Evolutionary conservation across 1,140 invertebrate genomes (phyloP).

Genomic region (Neuroterus valhalla): DNA sequence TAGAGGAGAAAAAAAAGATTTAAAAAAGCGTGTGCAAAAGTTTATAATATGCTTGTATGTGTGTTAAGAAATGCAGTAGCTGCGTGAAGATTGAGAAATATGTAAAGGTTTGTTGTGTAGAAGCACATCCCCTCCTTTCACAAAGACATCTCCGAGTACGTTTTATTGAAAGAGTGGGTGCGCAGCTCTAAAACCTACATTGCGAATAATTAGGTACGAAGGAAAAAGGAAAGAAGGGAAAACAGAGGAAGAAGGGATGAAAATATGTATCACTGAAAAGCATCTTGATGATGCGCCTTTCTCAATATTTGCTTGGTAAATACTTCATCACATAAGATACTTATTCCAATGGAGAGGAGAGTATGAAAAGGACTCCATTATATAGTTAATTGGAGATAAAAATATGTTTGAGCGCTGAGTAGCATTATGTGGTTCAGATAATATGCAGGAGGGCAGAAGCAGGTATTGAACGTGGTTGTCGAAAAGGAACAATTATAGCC

Average conservation of each 20-base stretch:
- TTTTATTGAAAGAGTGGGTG: not conserved
- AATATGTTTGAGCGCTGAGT: not conserved
- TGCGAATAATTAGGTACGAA: conserved; percentile 16
- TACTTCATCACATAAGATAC: conserved; percentile 23
- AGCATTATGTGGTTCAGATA: too few species aligned
- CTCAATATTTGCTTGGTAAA: conserved; percentile 13
- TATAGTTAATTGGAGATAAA: conserved; percentile 8
- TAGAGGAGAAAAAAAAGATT: too few species aligned
- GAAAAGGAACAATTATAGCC: too few species aligned
- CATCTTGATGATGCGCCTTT: not conserved
- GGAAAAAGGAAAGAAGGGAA: not conserved
- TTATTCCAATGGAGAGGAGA: conserved; percentile 9
- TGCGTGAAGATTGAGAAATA: too few species aligned
- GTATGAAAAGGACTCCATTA: conserved; percentile 21
- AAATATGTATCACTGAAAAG: conserved; percentile 2
- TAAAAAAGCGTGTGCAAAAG: too few species aligned
- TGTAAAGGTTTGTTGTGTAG: too few species aligned
- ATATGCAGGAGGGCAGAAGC: too few species aligned
- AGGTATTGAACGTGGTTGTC: too few species aligned
- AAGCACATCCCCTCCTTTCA: too few species aligned
- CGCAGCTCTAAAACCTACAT: not conserved
- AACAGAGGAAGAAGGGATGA: not conserved
- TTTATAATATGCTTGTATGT: too few species aligned
- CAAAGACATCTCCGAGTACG: too few species aligned
- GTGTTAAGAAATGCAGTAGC: too few species aligned